A percentile compares a stretch with the other conserved stretches of the same genome.
Evolutionary conservation across 37 sponge, comb jelly and placozoan species (phyloP).

Genomic region (Amphimedon queenslandica): DNA sequence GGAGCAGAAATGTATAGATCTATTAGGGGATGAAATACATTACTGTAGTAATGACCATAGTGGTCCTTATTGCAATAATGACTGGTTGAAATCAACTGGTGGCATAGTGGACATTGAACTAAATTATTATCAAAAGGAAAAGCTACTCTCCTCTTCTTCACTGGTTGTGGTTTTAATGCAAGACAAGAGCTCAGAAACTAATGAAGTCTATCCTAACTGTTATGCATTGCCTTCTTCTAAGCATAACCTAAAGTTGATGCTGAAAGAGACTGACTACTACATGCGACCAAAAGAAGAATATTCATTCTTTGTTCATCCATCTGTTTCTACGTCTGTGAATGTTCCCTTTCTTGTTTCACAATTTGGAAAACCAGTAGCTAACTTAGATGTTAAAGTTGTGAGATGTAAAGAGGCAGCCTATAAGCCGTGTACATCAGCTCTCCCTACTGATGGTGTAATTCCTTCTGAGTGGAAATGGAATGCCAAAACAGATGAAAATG

Average conservation of each 20-base stretch:
- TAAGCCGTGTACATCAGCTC: not conserved
- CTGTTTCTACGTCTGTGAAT: not conserved
- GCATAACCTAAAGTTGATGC: not conserved
- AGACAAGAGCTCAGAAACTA: not conserved
- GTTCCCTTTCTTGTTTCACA: constrained; percentile 12
- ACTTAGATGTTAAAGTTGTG: not conserved
- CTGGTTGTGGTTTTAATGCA: not conserved
- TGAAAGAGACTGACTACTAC: not conserved
- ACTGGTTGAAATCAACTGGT: not conserved
- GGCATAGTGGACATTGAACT: constrained; percentile 1
- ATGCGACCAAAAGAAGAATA: not conserved
- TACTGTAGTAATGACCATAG: not conserved
- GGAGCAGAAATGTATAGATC: not conserved
- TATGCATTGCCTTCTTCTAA: too few species aligned
- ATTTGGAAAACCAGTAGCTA: constrained; percentile 19
- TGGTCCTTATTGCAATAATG: not conserved
- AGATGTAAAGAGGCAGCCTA: not conserved
- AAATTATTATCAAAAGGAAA: not conserved
- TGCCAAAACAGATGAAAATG: not conserved
- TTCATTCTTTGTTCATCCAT: constrained; percentile 6
- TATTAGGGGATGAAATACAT: not conserved
- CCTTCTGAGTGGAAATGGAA: not conserved
- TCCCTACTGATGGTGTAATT: constrained; percentile 6
- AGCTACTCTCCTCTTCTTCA: not conserved
- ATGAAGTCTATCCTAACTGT: not conserved